Conservation (phyloP, 2,113 vertebrate genomes). For the Proterorhinus semilunaris region DNA sequence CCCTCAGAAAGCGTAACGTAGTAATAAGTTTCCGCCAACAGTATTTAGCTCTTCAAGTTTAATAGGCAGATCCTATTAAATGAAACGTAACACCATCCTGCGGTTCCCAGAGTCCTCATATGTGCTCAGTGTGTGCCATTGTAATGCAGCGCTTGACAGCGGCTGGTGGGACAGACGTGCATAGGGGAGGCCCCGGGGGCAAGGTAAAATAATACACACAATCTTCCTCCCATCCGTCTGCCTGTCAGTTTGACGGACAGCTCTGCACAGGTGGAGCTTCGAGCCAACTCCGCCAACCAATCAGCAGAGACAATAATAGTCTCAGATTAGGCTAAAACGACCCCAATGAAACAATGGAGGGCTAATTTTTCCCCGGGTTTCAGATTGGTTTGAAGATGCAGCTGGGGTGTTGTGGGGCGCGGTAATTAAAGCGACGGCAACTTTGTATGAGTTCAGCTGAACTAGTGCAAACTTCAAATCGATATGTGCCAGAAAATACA, state of each 20-base stretch:
- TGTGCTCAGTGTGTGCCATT: neutral
- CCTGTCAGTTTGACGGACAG: constrained; percentile 37
- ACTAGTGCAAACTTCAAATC: neutral
- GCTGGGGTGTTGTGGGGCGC: neutral
- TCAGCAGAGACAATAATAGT: neutral
- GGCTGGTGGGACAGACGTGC: constrained; percentile 13
- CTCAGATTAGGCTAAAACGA: neutral
- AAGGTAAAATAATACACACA: constrained; percentile 26
- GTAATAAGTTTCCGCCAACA: no score
- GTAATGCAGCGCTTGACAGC: constrained; percentile 11
- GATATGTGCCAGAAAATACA: neutral
- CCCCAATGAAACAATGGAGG: neutral
- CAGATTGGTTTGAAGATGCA: constrained; percentile 17
- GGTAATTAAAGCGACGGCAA: neutral
- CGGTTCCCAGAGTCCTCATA: neutral
- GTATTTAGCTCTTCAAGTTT: no score
- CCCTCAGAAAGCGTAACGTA: no score
- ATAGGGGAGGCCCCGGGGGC: constrained; percentile 16
- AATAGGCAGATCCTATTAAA: neutral
- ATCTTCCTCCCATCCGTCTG: constrained; percentile 30
- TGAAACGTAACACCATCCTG: neutral
- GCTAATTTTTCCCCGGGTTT: constrained; percentile 12
- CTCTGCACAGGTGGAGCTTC: constrained; percentile 3
- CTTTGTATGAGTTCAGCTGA: neutral
- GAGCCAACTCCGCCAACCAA: neutral